Conservation (phyloP, 1,140 invertebrate genomes). For the Vanessa atalanta region DNA sequence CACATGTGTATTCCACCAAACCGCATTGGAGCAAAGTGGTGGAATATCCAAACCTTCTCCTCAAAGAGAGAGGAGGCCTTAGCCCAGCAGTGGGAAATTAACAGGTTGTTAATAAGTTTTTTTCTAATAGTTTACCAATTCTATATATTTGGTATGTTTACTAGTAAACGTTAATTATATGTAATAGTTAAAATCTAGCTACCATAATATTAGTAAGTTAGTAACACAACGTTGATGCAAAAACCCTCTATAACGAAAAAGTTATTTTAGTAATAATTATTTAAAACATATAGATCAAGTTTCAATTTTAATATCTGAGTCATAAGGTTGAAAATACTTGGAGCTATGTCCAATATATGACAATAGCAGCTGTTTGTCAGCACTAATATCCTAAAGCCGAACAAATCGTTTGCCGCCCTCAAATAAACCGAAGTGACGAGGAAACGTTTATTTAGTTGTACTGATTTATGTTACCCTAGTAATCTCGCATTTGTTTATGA, state of each 20-base stretch:
- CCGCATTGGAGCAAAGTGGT: too few species aligned
- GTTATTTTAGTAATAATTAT: slow-evolving; percentile 19
- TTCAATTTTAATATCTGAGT: not conserved
- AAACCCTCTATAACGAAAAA: slow-evolving; percentile 11
- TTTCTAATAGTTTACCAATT: too few species aligned
- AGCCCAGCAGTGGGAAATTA: too few species aligned
- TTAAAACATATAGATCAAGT: not conserved
- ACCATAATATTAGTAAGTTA: not conserved
- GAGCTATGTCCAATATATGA: slow-evolving; percentile 21
- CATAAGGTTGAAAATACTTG: slow-evolving; percentile 17
- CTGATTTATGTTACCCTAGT: slow-evolving; percentile 19
- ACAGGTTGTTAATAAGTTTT: too few species aligned
- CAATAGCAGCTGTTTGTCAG: slow-evolving; percentile 42
- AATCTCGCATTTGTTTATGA: not conserved
- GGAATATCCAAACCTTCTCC: too few species aligned
- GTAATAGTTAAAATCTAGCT: too few species aligned
- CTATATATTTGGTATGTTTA: too few species aligned
- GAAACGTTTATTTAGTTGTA: slow-evolving; percentile 55
- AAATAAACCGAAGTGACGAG: slow-evolving; percentile 55
- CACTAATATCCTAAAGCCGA: slow-evolving; percentile 55
- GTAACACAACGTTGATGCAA: not conserved
- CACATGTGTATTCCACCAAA: too few species aligned
- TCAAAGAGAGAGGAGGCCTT: too few species aligned
- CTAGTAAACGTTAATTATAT: too few species aligned
- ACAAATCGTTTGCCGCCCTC: slow-evolving; percentile 57